Base-by-base conservation (phyloP, 2,888 invertebrate species). In the Callosobruchus maculatus region DNA sequence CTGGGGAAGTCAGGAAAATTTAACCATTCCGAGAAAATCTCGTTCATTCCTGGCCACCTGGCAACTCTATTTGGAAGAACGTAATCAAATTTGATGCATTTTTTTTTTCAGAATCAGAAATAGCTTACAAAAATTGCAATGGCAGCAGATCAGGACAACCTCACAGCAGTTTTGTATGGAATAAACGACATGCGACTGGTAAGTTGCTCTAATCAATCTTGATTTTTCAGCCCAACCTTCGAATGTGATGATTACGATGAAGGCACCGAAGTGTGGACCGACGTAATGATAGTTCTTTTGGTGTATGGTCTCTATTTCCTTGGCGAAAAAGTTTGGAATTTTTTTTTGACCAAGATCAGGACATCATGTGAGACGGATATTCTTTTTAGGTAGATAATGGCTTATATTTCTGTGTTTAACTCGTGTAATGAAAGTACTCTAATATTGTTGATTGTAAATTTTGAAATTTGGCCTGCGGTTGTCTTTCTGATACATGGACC, bases 171-270 rank as follows among this genome's bases (percentile, higher is more conserved):
- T 78, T 88, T 94, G 13, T 89, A 92, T 84, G 92, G 92, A 80
- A 88, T 92, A 76, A 92, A 93, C 82, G 94, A 94, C 85, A 88
- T 94, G 78, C 88, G 92, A 83, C 83, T 94, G 95, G 95, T 95
- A 88, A 93, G 95, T 88, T 49, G n/a, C n/a, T 13, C 13, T 49
- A 49, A 49, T 49, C 13, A 13, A 49, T 13, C 49, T 49, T 49
- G 18, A 49, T 49, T 49, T 49, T 49, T 7, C 49, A 49, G 49
- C 49, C 13, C 18, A 49, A 1, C 49, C 49, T 49, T 13, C 49
- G 49, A 49, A 49, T 49, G 49, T 49, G 49, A 49, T 49, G 49
- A 49, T 49, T 49, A 13, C 49, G 49, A 49, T 49, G 49, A 49
- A 5, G 49, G 49, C 13, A 49, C 9, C 4, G 49, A 49, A 49